A percentile compares a stretch with the other conserved stretches of the same genome.
Conservation (phyloP, 2,888 invertebrate genomes). For the Trissolcus brochymenae region DNA sequence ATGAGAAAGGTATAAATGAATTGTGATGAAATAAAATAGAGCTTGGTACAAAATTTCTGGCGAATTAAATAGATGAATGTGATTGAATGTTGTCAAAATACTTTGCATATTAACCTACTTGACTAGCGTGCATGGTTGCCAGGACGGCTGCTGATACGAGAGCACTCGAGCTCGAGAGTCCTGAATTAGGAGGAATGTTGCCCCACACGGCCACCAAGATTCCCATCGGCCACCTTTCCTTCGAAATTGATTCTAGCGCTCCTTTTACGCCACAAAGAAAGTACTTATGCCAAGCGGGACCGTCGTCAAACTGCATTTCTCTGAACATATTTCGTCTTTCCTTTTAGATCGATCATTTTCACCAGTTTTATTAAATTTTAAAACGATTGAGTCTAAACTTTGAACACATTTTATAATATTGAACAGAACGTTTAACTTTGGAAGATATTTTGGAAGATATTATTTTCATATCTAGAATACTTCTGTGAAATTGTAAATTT, state of each 20-base stretch:
- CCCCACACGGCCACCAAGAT: constrained; percentile 88
- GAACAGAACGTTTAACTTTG: too few relatives aligned
- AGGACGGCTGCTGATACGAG: constrained; percentile 95
- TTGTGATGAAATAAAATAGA: too few relatives aligned
- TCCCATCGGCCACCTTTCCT: constrained; percentile 78
- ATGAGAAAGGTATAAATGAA: neutral
- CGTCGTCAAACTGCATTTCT: constrained; percentile 64
- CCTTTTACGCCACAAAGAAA: constrained; percentile 95
- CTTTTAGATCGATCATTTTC: too few relatives aligned
- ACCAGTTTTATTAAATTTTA: too few relatives aligned
- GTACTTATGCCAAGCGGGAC: constrained; percentile 94
- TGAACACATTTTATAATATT: too few relatives aligned
- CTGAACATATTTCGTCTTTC: constrained; percentile 24
- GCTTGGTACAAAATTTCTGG: neutral
- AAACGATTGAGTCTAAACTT: too few relatives aligned
- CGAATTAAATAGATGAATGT: constrained; percentile 5
- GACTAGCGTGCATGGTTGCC: constrained; percentile 83
- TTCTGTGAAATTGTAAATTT: too few relatives aligned
- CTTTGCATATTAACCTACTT: constrained; percentile 73
- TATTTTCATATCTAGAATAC: too few relatives aligned
- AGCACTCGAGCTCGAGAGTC: constrained; percentile 98
- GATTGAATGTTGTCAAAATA: constrained; percentile 7
- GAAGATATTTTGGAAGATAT: too few relatives aligned
- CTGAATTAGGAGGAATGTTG: constrained; percentile 93
- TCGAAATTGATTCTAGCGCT: constrained; percentile 80